phyloP scores from a whole-genome alignment of 2,113 vertebrate species.

The Pseudonaja textilis region DNA sequence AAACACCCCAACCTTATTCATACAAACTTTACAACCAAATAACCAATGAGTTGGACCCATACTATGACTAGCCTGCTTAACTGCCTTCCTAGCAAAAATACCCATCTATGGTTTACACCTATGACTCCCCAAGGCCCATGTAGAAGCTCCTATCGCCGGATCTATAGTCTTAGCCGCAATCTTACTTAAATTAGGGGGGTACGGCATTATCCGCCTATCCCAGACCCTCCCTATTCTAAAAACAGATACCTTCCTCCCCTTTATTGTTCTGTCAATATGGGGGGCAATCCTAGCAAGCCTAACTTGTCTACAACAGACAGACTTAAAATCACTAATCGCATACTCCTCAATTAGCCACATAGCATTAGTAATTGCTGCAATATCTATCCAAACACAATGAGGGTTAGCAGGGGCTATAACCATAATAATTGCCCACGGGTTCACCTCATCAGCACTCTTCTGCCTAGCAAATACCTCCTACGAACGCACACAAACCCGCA shows the following conservation, averaged over 20 bases:
- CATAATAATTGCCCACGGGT: too few relatives aligned
- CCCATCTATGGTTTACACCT: constrained; percentile 43
- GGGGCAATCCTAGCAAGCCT: constrained; percentile 11
- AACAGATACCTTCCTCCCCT: constrained; percentile 7
- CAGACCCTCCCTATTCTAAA: accelerated
- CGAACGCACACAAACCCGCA: too few relatives aligned
- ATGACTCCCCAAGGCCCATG: constrained; percentile 54
- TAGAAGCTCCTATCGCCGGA: constrained; percentile 49
- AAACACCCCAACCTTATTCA: neutral
- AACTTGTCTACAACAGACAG: constrained; percentile 45
- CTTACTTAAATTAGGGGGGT: constrained; percentile 38
- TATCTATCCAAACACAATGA: too few relatives aligned
- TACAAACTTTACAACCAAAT: accelerated
- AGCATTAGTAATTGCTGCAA: too few relatives aligned
- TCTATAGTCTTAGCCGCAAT: constrained; percentile 45
- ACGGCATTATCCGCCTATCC: constrained; percentile 45
- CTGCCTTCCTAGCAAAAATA: constrained; percentile 53
- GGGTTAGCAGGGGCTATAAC: accelerated
- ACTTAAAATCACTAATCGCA: constrained; percentile 50
- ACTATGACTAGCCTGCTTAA: neutral
- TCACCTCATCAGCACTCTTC: too few relatives aligned
- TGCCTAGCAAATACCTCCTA: too few relatives aligned
- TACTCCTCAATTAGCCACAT: constrained; percentile 44
- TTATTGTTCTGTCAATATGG: constrained; percentile 34
- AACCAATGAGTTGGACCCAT: too few relatives aligned